Conservation (phyloP, 2,888 invertebrate genomes). For the Cephus pygmeus region DNA sequence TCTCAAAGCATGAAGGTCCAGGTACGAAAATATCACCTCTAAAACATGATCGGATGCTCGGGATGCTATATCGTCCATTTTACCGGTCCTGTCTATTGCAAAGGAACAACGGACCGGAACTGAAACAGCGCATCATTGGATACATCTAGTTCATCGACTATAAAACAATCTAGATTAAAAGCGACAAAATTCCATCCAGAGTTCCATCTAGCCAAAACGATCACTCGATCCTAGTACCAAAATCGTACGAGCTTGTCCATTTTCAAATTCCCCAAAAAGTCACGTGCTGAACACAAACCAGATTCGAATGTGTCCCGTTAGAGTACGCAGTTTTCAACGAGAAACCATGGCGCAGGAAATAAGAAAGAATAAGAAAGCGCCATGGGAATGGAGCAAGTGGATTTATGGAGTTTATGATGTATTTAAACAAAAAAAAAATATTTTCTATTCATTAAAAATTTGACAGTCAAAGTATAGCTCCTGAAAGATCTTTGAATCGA, state of each 20-base stretch:
- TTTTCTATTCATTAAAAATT: not conserved
- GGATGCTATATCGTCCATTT: constrained; percentile 74
- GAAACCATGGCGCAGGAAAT: not conserved
- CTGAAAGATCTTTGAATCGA: not conserved
- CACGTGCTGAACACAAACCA: not conserved
- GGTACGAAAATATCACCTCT: constrained; percentile 91
- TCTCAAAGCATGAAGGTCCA: constrained; percentile 85
- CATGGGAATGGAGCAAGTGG: not conserved
- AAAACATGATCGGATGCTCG: constrained; percentile 82
- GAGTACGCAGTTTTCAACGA: not conserved
- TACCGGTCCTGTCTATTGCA: constrained; percentile 22
- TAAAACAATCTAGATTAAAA: not conserved
- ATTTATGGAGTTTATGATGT: not conserved
- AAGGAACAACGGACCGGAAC: not conserved
- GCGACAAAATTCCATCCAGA: not conserved
- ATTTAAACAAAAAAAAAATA: not conserved
- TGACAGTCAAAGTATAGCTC: not conserved
- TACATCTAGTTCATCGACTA: not conserved
- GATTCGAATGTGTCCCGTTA: not conserved
- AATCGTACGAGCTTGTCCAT: not conserved
- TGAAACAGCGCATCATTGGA: not conserved
- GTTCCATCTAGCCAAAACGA: not conserved
- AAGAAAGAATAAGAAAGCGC: not conserved
- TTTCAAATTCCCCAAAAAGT: not conserved
- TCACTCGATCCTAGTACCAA: too few species aligned